phyloP scores from a whole-genome alignment of 2,888 invertebrate species.

The Mesorhabditis sp. region DNA sequence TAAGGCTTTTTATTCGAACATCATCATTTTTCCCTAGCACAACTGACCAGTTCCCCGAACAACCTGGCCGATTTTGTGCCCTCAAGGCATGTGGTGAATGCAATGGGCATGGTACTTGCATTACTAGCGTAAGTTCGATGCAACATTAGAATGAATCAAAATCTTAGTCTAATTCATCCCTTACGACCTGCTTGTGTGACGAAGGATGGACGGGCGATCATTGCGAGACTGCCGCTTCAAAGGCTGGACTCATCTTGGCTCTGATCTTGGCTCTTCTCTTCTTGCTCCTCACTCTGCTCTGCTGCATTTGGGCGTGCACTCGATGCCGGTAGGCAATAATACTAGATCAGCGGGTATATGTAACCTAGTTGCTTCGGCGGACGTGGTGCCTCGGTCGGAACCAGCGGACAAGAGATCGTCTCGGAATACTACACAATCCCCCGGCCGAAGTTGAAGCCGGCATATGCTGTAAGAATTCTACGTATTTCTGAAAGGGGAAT shows the following conservation, averaged over 20 bases:
- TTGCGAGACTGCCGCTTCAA: slow-evolving; percentile 33
- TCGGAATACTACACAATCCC: slow-evolving; percentile 46
- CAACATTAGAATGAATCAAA: background rate
- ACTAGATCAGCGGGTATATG: background rate
- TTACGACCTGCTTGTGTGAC: slow-evolving; percentile 24
- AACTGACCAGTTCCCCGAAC: slow-evolving; percentile 44
- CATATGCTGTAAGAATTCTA: slow-evolving; percentile 18
- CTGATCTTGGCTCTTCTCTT: slow-evolving; percentile 54
- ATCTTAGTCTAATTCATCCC: background rate
- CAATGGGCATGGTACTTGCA: slow-evolving; percentile 55
- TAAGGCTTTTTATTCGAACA: slow-evolving; percentile 11
- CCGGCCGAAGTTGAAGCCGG: slow-evolving; percentile 42
- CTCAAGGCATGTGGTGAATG: slow-evolving; percentile 47
- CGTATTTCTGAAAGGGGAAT: no score
- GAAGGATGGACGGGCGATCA: slow-evolving; percentile 31
- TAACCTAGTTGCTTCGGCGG: slow-evolving; percentile 35
- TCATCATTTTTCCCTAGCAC: slow-evolving; percentile 12
- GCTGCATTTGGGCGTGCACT: slow-evolving; percentile 42
- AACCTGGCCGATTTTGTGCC: slow-evolving; percentile 52
- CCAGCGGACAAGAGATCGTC: slow-evolving; percentile 32
- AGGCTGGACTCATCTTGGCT: slow-evolving; percentile 41
- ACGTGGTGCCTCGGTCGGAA: slow-evolving; percentile 24
- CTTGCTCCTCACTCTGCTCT: slow-evolving; percentile 52
- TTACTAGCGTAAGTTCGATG: slow-evolving; percentile 39
- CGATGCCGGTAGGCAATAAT: slow-evolving; percentile 23